A percentile compares a stretch with the other conserved stretches of the same genome.
Conservation (phyloP, 1,140 invertebrate species). For the Zaprionus inermis region DNA sequence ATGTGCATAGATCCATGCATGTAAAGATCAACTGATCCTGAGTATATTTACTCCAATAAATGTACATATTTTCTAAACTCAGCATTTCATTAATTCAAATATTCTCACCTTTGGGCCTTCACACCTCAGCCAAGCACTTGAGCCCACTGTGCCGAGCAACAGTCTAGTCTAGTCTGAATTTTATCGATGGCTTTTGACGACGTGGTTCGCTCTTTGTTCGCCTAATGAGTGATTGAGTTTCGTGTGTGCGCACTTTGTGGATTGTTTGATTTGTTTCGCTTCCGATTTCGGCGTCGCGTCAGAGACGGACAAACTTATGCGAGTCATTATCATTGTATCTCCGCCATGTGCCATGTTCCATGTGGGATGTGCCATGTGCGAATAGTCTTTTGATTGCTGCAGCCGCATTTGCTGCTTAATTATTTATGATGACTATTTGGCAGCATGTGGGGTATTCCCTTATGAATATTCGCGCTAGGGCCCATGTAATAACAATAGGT, state of each 20-base stretch:
- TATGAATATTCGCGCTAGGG: constrained; percentile 25
- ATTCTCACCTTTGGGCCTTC: not conserved
- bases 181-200: constrained; percentile 41
- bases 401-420: constrained; percentile 50
- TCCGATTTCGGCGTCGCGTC: constrained; percentile 76
- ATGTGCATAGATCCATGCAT: no score
- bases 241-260: constrained; percentile 45
- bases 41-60: no score
- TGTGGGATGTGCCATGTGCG: not conserved
- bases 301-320: constrained; percentile 43
- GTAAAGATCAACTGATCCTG: no score
- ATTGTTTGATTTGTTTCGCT: constrained; percentile 68
- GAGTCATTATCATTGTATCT: constrained; percentile 73
- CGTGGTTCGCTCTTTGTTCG: constrained; percentile 59
- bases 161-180: constrained; percentile 21
- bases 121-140: not conserved
- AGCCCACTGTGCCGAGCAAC: constrained; percentile 39
- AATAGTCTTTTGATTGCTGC: constrained; percentile 28
- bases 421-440: constrained; percentile 51
- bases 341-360: constrained; percentile 13
- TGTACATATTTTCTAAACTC: no score
- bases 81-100: no score
- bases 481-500: constrained; percentile 16
- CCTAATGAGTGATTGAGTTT: constrained; percentile 63
- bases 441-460: constrained; percentile 18